phyloP scores from a whole-genome alignment of 2,113 vertebrate species.

The Girardinichthys multiradiatus region DNA sequence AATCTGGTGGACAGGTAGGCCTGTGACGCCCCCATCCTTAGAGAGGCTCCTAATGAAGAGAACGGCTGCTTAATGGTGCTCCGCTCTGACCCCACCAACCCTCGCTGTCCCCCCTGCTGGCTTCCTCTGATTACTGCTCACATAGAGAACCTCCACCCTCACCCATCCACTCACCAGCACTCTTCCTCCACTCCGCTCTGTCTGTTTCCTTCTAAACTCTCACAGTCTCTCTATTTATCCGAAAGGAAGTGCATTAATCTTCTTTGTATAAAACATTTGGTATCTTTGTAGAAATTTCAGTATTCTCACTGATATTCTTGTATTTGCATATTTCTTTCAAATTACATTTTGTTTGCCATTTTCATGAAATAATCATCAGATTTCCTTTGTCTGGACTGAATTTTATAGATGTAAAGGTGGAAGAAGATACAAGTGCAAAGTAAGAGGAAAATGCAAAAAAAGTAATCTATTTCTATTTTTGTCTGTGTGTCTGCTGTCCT shows the following conservation, averaged over 20 bases:
- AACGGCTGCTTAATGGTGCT: slow-evolving; percentile 91
- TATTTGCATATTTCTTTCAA: slow-evolving; percentile 4
- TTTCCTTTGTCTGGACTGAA: too few species aligned
- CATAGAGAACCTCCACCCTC: slow-evolving; percentile 42
- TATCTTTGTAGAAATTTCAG: slow-evolving; percentile 1
- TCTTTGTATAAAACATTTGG: slow-evolving; percentile 12
- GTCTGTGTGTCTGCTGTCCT: too few species aligned
- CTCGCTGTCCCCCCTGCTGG: slow-evolving; percentile 80
- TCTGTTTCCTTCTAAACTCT: slow-evolving; percentile 24
- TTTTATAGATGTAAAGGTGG: slow-evolving; percentile 3
- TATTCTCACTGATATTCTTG: slow-evolving; percentile 28
- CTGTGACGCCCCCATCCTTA: slow-evolving; percentile 84
- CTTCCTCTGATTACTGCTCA: slow-evolving; percentile 73
- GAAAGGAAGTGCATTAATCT: slow-evolving; percentile 24
- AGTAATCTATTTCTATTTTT: not conserved
- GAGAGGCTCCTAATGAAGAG: slow-evolving; percentile 95
- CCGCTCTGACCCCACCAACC: slow-evolving; percentile 89
- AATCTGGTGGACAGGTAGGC: slow-evolving; percentile 95
- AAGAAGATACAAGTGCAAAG: slow-evolving; percentile 14
- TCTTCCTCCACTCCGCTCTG: slow-evolving; percentile 19
- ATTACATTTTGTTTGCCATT: not conserved
- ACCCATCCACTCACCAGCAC: not conserved
- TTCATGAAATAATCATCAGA: not conserved
- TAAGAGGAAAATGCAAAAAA: not conserved
- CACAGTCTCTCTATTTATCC: slow-evolving; percentile 35